Evolutionary conservation across 2,888 invertebrate species (phyloP), one percentile per base, ranked within the genome.

Genomic region (Drosophila maculinotata): DNA sequence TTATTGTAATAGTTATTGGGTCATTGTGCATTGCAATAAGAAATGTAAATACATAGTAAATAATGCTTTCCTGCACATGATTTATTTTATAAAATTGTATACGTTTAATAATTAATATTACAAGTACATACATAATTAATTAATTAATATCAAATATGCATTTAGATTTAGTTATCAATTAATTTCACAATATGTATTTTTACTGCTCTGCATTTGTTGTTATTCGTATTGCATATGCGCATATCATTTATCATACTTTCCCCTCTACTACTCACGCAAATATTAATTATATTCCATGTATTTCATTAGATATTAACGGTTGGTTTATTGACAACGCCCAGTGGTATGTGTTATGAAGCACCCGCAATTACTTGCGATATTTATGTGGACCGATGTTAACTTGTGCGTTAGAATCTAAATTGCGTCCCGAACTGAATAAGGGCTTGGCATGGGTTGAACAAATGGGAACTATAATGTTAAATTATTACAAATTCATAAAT

Each of bases 1-100:
- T n/a, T n/a, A n/a, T n/a, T 1, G 14, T 3, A 10, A 38, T 39
- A 39, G 8, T n/a, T 39, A 12, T 23, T 23, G 17, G 23, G 20
- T 12, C n/a, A 8, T 26, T n/a, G 9, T 17, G 5, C 3, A 45
- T 38, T 17, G 36, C n/a, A 49, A 25, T 12, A 14, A 14, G 6
- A 41, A 26, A 58, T 35, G 20, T 10, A 17, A 45, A 12, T 64
- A 10, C 31, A 35, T 44, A 53, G 58, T 52, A 52, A 57, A 52
- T 31, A 53, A 51, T 54, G 48, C 12, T 58, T 67, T 58, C 60
- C 72, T 87, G 81, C 82, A 87, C 79, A 76, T 64, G 79, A 64
- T 84, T 87, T 87, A 87, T 89, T 89, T 85, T 89, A 89, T 88
- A 89, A 89, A 89, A 89, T 88, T 89, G 89, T 89, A 89, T 89